A percentile compares a stretch with the other conserved stretches of the same genome.
Conservation (phyloP, 1,140 invertebrate genomes). For the Apocrypta bakeri region DNA sequence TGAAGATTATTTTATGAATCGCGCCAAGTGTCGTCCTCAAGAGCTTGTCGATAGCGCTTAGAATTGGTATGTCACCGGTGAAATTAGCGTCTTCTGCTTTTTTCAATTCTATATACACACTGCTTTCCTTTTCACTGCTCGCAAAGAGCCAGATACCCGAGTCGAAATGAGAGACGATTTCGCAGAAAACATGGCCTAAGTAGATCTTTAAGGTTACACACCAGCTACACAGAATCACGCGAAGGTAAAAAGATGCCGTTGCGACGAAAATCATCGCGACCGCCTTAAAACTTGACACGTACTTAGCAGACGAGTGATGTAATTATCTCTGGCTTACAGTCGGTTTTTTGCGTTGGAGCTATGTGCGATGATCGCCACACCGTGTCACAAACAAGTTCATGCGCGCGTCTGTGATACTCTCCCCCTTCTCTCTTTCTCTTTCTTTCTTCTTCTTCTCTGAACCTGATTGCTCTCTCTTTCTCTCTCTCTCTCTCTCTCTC, state of each 20-base stretch:
- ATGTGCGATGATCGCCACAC: slow-evolving; percentile 23
- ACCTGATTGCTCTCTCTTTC: background rate
- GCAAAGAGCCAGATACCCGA: background rate
- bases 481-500: background rate
- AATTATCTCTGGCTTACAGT: slow-evolving; percentile 35
- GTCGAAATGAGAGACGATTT: background rate
- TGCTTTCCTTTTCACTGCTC: background rate
- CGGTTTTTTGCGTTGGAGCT: background rate
- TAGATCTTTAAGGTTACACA: slow-evolving; percentile 1
- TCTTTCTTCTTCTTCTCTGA: background rate
- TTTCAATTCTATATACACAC: background rate
- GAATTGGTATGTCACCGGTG: slow-evolving; percentile 40
- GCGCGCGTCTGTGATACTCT: background rate
- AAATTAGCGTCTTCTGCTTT: slow-evolving; percentile 18
- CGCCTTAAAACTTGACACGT: slow-evolving; percentile 42
- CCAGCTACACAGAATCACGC: background rate
- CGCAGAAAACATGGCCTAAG: slow-evolving; percentile 4
- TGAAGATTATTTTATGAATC: background rate
- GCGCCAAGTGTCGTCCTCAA: too few relatives aligned
- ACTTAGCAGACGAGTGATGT: slow-evolving; percentile 44
- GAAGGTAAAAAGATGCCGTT: background rate
- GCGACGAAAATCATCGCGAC: slow-evolving; percentile 25
- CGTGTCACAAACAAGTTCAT: slow-evolving; percentile 39
- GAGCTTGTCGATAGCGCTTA: background rate
- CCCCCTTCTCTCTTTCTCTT: background rate